Evolutionary conservation across 2,113 vertebrate species (phyloP).

Genomic region (Micronycteris hirsuta): DNA sequence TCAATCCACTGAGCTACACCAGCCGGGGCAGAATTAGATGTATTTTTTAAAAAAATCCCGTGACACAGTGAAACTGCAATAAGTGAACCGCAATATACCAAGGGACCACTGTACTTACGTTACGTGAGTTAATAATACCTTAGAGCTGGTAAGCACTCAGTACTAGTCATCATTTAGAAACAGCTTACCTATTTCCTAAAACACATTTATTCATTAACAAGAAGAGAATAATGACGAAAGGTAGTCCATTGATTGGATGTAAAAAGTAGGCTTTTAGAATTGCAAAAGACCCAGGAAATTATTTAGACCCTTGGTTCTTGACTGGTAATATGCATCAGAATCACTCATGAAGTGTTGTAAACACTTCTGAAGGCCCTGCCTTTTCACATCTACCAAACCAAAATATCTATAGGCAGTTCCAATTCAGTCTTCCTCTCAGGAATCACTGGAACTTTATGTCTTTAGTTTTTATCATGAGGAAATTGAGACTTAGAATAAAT

Average conservation of each 20-base stretch:
- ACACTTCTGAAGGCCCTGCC: neutral
- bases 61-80: no score
- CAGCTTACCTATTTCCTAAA: constrained; percentile 34
- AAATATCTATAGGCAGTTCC: neutral
- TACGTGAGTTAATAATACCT: constrained; percentile 3
- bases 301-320: constrained; percentile 44
- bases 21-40: no score
- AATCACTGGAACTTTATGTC: neutral
- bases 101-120: no score
- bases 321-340: constrained; percentile 10
- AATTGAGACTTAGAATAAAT: constrained; percentile 29
- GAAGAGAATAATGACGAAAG: constrained; percentile 36
- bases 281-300: constrained; percentile 24
- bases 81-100: no score
- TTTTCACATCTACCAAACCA: neutral
- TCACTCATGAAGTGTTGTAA: neutral
- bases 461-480: constrained; percentile 38
- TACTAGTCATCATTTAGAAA: constrained; percentile 41
- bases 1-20: no score
- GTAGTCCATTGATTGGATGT: neutral
- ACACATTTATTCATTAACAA: constrained; percentile 49
- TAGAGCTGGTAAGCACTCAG: neutral
- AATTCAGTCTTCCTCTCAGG: neutral
- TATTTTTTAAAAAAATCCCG: no score
- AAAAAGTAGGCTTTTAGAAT: constrained; percentile 43